Base-by-base conservation (phyloP, 1,140 invertebrate genomes). In the Tyrophagus putrescentiae region DNA sequence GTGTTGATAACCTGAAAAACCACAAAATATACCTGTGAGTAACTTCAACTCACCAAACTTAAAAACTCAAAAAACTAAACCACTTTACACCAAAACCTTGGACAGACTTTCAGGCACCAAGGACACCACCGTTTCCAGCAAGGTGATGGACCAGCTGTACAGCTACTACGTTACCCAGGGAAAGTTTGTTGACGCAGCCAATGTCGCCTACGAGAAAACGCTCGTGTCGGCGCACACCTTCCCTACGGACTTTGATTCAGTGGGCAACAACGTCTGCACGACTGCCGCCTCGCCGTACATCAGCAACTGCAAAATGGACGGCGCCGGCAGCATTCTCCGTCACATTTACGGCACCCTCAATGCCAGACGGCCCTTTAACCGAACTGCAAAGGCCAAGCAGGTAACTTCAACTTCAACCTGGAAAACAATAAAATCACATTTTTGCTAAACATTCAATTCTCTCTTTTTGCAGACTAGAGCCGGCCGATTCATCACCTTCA, bases 1-100 rank as follows among this genome's bases (percentile, higher is more conserved):
- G 34, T 18, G 60, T 60, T 58, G 52, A 13, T 16, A 60, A 60
- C 21, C 18, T 60, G 11, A 18, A 16, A 25, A 29, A 60, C 21
- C 58, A 60, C 23, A 60, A 60, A 32, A 33, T 60, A 6, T 61
- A 61, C 16, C 57, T 60, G n/a, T n/a, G n/a, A n/a, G n/a, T n/a
- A n/a, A n/a, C n/a, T n/a, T n/a, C n/a, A n/a, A n/a, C n/a, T n/a
- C n/a, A n/a, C n/a, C n/a, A n/a, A n/a, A n/a, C n/a, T n/a, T n/a
- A n/a, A n/a, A n/a, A n/a, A n/a, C n/a, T n/a, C n/a, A n/a, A n/a
- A n/a, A n/a, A n/a, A n/a, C n/a, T n/a, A n/a, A n/a, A n/a, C n/a
- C n/a, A n/a, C n/a, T n/a, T n/a, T n/a, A n/a, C n/a, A n/a, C n/a
- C n/a, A n/a, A n/a, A n/a, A n/a, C n/a, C n/a, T n/a, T n/a, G n/a